These are phyloP conservation scores for Lasioglossum oenotherae DNA, from an alignment of 2,888 invertebrate genomes.

Conservation along the genomic window DNA sequence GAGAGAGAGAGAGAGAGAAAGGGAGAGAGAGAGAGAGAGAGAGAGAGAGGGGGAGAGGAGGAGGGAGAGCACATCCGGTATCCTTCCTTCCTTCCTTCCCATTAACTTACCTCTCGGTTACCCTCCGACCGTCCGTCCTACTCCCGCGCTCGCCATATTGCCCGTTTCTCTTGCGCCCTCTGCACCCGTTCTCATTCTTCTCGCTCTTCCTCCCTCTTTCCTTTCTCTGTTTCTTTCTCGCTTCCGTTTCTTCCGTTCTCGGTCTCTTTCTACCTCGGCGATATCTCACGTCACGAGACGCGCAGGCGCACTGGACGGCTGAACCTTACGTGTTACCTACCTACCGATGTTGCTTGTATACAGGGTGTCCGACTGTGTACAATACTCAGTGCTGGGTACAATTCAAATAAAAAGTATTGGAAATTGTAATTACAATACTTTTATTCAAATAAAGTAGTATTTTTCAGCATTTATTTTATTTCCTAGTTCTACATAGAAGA, in stretches of 20 bases:
- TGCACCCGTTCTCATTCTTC: conserved; percentile 18
- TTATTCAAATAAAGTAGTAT: too few relatives aligned
- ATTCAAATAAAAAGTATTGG: too few relatives aligned
- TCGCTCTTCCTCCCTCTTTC: conserved; percentile 25
- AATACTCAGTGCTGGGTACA: too few relatives aligned
- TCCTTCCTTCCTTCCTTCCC: conserved; percentile 39
- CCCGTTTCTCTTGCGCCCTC: conserved; percentile 40
- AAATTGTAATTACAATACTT: too few relatives aligned
- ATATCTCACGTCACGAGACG: conserved; percentile 58
- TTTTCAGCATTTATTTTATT: too few relatives aligned
- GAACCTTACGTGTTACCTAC: conserved; percentile 45
- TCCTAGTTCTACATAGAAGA: too few relatives aligned
- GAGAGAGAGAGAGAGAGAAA: too few relatives aligned
- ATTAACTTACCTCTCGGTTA: conserved; percentile 39
- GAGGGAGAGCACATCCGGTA: conserved; percentile 39
- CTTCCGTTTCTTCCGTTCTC: conserved; percentile 15
- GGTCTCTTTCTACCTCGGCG: conserved; percentile 31
- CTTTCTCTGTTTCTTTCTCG: conserved; percentile 13
- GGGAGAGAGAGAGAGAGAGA: too few relatives aligned
- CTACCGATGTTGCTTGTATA: conserved; percentile 32
- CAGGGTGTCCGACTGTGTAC: background rate
- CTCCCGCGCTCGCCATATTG: conserved; percentile 56
- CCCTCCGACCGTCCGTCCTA: conserved; percentile 27
- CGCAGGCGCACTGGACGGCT: conserved; percentile 58
- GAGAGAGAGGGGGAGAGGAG: background rate